A percentile compares a stretch with the other conserved stretches of the same genome.
phyloP scores from a whole-genome alignment of 1,140 invertebrate species.

The Scaptomyza montana region DNA sequence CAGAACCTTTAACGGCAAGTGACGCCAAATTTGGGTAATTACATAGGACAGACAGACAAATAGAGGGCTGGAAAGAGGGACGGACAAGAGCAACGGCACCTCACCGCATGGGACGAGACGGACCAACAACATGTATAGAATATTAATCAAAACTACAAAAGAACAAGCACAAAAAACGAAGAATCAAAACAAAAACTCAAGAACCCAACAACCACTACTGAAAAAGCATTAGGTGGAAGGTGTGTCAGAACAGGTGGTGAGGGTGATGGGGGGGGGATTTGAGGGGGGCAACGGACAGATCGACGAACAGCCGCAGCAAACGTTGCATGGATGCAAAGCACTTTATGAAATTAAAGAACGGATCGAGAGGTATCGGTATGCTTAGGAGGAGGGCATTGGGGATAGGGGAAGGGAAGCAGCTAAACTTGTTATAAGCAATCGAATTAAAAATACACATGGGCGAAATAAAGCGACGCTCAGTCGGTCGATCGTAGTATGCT shows the following conservation, averaged over 20 bases:
- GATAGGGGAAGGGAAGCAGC: conserved; percentile 28
- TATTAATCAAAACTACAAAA: conserved; percentile 77
- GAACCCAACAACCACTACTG: conserved; percentile 38
- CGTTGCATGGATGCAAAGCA: conserved; percentile 76
- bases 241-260: conserved; percentile 6
- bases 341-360: conserved; percentile 67
- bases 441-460: conserved; percentile 71
- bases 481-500: conserved; percentile 2
- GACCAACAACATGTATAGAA: conserved; percentile 66
- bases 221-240: conserved; percentile 59
- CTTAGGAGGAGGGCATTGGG: conserved; percentile 1
- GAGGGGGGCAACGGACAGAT: conserved; percentile 1
- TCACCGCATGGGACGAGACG: conserved; percentile 60
- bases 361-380: conserved; percentile 23
- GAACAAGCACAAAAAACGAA: conserved; percentile 43
- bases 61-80: conserved; percentile 5
- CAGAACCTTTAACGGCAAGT: conserved; percentile 71
- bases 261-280: no score
- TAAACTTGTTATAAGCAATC: conserved; percentile 82
- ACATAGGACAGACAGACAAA: conserved; percentile 41
- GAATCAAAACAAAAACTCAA: conserved; percentile 71
- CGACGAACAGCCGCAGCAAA: conserved; percentile 12
- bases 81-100: conserved; percentile 32
- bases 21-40: conserved; percentile 80
- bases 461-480: conserved; percentile 65